These are phyloP conservation scores for Eulithis testata DNA, from an alignment of 2,888 invertebrate species.

Conservation along the genomic window DNA sequence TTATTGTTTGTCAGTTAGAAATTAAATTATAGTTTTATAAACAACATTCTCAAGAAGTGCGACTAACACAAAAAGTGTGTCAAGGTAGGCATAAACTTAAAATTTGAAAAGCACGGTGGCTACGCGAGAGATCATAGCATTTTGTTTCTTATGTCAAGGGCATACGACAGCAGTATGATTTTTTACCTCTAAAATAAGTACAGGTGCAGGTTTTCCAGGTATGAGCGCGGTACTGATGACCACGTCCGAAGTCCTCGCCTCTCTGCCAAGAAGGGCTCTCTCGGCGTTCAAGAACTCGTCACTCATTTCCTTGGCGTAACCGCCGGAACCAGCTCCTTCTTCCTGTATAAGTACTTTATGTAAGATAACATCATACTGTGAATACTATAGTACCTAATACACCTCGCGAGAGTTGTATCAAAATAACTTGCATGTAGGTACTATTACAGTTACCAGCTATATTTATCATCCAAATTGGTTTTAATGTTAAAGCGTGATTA, in stretches of 20 bases:
- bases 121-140: no score
- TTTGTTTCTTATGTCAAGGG: no score
- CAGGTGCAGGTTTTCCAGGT: slow-evolving; percentile 93
- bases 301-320: slow-evolving; percentile 92
- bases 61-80: no score
- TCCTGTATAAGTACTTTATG: slow-evolving; percentile 71
- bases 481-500: no score
- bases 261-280: slow-evolving; percentile 93
- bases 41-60: not conserved
- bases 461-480: no score
- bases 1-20: not conserved
- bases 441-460: no score
- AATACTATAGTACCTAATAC: no score
- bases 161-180: slow-evolving; percentile 1
- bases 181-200: slow-evolving; percentile 90
- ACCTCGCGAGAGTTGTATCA: no score
- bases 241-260: slow-evolving; percentile 93
- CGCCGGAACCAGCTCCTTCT: slow-evolving; percentile 88
- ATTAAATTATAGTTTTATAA: not conserved
- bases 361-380: not conserved
- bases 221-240: slow-evolving; percentile 96
- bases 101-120: no score
- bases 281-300: slow-evolving; percentile 94
- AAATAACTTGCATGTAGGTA: no score
- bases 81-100: no score